phyloP scores from a whole-genome alignment of 2,888 invertebrate genomes.

The Eupithecia subumbrata region DNA sequence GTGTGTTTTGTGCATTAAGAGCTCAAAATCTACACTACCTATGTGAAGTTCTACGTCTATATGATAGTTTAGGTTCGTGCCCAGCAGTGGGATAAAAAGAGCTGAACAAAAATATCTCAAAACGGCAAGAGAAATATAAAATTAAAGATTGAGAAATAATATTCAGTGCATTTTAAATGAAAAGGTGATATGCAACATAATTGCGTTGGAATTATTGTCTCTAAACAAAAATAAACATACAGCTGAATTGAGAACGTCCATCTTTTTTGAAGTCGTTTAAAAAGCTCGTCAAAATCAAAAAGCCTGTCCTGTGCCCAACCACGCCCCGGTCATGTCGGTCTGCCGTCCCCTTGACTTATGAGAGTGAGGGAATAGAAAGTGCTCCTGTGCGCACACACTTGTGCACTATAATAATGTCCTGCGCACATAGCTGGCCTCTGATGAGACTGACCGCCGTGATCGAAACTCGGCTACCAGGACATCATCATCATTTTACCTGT shows the following conservation, averaged over 20 bases:
- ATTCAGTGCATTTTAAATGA: neutral
- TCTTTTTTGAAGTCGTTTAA: too few species aligned
- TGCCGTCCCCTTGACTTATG: neutral
- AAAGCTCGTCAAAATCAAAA: too few species aligned
- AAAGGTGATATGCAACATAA: neutral
- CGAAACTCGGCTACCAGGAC: neutral
- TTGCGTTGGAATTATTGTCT: neutral
- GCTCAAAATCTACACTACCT: neutral
- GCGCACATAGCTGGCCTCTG: too few species aligned
- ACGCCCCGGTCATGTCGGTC: neutral
- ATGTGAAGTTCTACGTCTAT: neutral
- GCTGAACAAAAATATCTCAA: neutral
- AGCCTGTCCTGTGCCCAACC: neutral
- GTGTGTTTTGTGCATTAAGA: neutral
- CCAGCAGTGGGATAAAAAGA: neutral
- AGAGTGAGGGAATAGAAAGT: neutral
- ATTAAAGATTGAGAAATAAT: neutral
- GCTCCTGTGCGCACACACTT: neutral
- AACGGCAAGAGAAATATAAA: neutral
- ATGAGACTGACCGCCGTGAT: too few species aligned
- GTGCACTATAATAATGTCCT: neutral
- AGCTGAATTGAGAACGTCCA: too few species aligned
- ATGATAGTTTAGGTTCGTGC: neutral
- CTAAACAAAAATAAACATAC: too few species aligned
- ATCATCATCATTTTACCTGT: neutral